phyloP scores from a whole-genome alignment of 2,888 invertebrate genomes.

The Catocala nupta region DNA sequence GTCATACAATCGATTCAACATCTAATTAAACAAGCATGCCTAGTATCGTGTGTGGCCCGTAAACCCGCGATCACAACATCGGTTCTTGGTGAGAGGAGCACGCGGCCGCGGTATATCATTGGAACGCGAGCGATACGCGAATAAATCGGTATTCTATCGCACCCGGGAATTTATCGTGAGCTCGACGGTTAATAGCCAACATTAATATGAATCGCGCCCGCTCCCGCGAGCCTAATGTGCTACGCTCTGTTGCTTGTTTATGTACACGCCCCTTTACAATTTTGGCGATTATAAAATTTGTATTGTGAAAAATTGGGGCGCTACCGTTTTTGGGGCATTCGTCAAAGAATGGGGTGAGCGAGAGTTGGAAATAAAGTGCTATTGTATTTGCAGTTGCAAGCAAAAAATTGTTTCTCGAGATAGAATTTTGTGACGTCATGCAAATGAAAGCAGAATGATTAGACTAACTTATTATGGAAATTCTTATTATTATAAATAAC shows the following conservation, averaged over 20 bases:
- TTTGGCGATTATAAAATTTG: conserved; percentile 31
- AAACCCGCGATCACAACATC: conserved; percentile 51
- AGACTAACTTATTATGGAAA: too few relatives aligned
- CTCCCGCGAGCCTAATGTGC: conserved; percentile 52
- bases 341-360: too few relatives aligned
- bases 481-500: too few relatives aligned
- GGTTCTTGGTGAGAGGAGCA: conserved; percentile 46
- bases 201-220: conserved; percentile 72
- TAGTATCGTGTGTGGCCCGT: conserved; percentile 38
- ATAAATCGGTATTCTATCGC: conserved; percentile 77
- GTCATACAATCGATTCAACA: too few relatives aligned
- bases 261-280: conserved; percentile 45
- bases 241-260: conserved; percentile 47
- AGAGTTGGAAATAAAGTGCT: too few relatives aligned
- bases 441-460: too few relatives aligned
- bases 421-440: too few relatives aligned
- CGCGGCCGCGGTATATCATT: conserved; percentile 52
- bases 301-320: conserved; percentile 32
- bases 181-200: conserved; percentile 70
- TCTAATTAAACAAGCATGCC: background rate
- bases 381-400: too few relatives aligned
- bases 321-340: background rate
- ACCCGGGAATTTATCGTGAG: conserved; percentile 67
- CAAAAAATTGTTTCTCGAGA: too few relatives aligned
- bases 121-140: conserved; percentile 59